Evolutionary conservation across 1,140 invertebrate species (phyloP).

Genomic region (Gryon sp.): DNA sequence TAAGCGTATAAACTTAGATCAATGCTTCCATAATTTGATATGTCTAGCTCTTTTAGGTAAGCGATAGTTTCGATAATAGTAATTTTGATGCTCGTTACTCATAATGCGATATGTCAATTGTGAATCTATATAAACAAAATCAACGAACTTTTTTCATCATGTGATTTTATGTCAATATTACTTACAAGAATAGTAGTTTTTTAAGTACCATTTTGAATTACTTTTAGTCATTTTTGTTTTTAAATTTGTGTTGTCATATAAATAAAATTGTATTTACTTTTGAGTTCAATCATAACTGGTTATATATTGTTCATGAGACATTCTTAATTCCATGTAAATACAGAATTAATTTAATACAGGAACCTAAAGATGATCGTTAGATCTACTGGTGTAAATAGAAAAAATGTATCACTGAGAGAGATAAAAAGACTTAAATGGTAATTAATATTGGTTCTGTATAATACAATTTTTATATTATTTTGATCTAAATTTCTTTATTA

Average conservation of each 20-base stretch:
- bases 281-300: too few relatives aligned
- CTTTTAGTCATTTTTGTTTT: constrained; percentile 8
- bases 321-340: too few relatives aligned
- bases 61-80: constrained; percentile 53
- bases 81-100: constrained; percentile 60
- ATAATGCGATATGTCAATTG: constrained; percentile 63
- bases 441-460: constrained; percentile 49
- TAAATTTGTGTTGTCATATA: too few relatives aligned
- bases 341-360: constrained; percentile 25
- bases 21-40: constrained; percentile 54
- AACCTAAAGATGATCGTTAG: constrained; percentile 53
- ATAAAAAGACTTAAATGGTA: constrained; percentile 59
- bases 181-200: constrained; percentile 10
- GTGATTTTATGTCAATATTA: constrained; percentile 45
- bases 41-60: constrained; percentile 54
- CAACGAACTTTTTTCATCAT: constrained; percentile 55
- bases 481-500: background rate
- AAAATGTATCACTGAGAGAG: constrained; percentile 55
- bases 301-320: too few relatives aligned
- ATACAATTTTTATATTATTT: constrained; percentile 6
- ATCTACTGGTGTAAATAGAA: constrained; percentile 55
- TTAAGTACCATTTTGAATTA: constrained; percentile 56
- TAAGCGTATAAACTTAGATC: constrained; percentile 17
- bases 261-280: too few relatives aligned
- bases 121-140: constrained; percentile 59